Evolutionary conservation across 2,113 vertebrate genomes (phyloP).

Genomic region (Oreochromis aureus): DNA sequence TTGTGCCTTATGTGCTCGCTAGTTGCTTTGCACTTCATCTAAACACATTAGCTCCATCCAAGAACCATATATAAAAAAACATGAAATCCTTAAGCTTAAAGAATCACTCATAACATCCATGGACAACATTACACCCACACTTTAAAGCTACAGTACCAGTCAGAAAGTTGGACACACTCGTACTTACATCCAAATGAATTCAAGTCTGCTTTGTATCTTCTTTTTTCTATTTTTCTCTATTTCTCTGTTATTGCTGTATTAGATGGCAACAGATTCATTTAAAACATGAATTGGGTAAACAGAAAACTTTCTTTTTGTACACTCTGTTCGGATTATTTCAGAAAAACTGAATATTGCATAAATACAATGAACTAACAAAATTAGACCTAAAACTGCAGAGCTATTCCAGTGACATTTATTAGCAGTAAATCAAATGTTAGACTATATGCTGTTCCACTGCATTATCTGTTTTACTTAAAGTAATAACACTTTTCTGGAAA

Average conservation of each 20-base stretch:
- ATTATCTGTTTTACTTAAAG: not conserved
- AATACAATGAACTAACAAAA: not conserved
- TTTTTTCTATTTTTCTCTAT: not conserved
- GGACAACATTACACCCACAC: not conserved
- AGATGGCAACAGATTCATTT: not conserved
- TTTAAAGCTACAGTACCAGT: not conserved
- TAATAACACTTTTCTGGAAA: not conserved
- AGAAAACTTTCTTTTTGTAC: not conserved
- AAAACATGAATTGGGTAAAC: not conserved
- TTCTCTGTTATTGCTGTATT: not conserved
- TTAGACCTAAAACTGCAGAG: not conserved
- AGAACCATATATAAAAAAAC: not conserved
- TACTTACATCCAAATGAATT: not conserved
- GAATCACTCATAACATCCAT: not conserved
- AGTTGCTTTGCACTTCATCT: not conserved
- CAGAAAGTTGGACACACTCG: not conserved
- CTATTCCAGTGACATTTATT: conserved; percentile 10
- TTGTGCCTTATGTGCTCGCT: not conserved
- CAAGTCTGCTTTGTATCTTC: not conserved
- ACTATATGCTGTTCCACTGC: not conserved
- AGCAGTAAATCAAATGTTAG: not conserved
- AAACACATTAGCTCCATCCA: not conserved
- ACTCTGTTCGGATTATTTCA: not conserved
- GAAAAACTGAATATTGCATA: not conserved
- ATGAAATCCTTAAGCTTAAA: not conserved